Evolutionary conservation across 2,797 vertebrate genomes (phyloP), one percentile per base, ranked within the genome.

Genomic region (Myotis pilosus): DNA sequence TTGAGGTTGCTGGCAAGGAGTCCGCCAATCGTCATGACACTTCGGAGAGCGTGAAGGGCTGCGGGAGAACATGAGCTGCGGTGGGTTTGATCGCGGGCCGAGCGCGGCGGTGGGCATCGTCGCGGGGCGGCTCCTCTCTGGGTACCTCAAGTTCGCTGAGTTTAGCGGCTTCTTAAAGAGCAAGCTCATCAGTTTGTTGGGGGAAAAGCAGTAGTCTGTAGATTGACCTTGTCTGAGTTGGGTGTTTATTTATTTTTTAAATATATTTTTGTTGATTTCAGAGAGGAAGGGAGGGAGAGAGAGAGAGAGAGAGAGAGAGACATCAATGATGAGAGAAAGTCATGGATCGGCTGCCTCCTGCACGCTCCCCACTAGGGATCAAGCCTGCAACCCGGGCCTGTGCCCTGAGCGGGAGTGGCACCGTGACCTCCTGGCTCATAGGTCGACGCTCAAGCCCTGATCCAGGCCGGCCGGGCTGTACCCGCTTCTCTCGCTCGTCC

Each of bases 61-160:
- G 12, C 0, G 9, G 76, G 19, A 4, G 2, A 49, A 38, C 16
- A 0, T 0, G 3, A 0, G 1, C 36, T 16, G 69, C 0, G n/a
- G 33, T 0, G 19, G 0, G n/a, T 66, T 16, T 28, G 51, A 38
- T 15, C 5, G 1, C 16, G 0, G 69, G 16, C 22, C 57, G 1
- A 30, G 53, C 51, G 2, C 6, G 20, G 0, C 2, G 2, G 28
- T 4, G 1, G 16, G 22, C 28, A 3, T 3, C 0, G 1, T 23
- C n/a, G 0, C 0, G 1, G 10, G 76, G 41, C 6, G 1, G 0
- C 19, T 17, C 17, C 1, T 0, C 20, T 6, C 0, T 3, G 11
- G 4, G 15, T 4, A 9, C 6, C 49, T 36, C 71, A 9, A 15
- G 10, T 15, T 6, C 16, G 47, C 0, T 4, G 47, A 9, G 1